Conservation (phyloP, 1,140 invertebrate species). For the Tetramorium simillimum region DNA sequence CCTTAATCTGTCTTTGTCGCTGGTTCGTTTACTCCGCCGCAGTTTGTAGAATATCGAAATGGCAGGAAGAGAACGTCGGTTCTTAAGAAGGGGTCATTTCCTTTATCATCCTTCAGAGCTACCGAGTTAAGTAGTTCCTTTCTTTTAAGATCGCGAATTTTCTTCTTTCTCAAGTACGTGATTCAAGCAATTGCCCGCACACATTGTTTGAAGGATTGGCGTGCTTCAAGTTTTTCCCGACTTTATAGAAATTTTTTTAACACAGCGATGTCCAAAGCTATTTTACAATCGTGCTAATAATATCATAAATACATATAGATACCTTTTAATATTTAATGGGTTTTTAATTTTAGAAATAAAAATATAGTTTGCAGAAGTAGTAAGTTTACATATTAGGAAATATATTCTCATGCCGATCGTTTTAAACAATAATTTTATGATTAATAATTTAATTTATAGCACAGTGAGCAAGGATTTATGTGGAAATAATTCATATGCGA, state of each 20-base stretch:
- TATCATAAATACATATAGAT: background rate
- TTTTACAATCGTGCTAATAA: constrained; percentile 5
- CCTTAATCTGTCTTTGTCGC: constrained; percentile 56
- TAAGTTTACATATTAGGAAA: background rate
- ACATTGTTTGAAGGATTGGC: constrained; percentile 59
- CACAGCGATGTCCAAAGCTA: background rate
- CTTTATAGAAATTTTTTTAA: constrained; percentile 11
- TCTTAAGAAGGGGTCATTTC: constrained; percentile 35
- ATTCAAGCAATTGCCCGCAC: constrained; percentile 46
- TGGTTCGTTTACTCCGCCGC: constrained; percentile 5
- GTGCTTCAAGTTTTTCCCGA: constrained; percentile 1
- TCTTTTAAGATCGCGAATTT: constrained; percentile 68
- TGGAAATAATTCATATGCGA: background rate
- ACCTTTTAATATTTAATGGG: background rate
- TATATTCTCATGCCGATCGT: background rate
- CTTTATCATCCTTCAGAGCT: constrained; percentile 53
- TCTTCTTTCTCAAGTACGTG: constrained; percentile 24
- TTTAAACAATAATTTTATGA: constrained; percentile 1
- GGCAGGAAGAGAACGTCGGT: constrained; percentile 5
- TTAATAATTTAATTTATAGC: background rate
- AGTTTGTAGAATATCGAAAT: constrained; percentile 39
- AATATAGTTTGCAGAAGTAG: background rate
- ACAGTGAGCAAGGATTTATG: background rate
- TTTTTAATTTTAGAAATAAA: background rate
- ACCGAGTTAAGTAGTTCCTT: constrained; percentile 60